These are phyloP conservation scores for Equus quagga DNA, from an alignment of 2,113 vertebrate species.

Conservation along the genomic window DNA sequence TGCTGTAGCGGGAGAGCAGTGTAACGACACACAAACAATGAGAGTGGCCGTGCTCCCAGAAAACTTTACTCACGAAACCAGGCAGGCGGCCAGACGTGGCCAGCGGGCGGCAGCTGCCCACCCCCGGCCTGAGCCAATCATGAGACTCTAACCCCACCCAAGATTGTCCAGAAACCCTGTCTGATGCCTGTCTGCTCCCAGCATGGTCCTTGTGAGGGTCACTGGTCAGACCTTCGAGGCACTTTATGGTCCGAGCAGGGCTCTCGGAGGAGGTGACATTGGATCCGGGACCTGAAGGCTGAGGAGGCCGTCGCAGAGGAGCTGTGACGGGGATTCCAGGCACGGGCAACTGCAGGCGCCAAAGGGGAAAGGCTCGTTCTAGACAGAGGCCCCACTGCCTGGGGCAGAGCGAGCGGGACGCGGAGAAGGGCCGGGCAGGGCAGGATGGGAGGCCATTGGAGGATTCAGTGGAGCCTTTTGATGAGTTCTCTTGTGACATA, in stretches of 20 bases:
- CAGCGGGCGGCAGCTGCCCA: accelerated
- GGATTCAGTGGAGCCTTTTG: too few relatives aligned
- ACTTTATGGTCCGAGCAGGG: background rate
- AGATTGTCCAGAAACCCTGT: accelerated
- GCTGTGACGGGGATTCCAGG: background rate
- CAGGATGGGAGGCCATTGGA: background rate
- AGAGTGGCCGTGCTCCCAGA: background rate
- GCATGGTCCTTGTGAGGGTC: accelerated
- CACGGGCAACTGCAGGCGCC: background rate
- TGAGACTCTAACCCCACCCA: background rate
- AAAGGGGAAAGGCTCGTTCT: background rate
- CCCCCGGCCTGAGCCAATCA: accelerated
- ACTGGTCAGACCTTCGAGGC: background rate
- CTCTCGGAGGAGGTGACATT: background rate
- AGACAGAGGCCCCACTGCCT: background rate
- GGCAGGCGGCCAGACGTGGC: accelerated
- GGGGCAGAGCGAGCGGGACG: background rate
- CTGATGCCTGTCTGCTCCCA: accelerated
- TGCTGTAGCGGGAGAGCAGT: background rate
- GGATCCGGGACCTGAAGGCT: background rate
- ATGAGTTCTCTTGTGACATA: background rate
- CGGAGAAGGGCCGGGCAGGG: accelerated
- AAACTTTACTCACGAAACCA: background rate
- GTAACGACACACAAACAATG: background rate
- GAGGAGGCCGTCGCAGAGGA: too few relatives aligned